Percentiles rank a stretch among this genome's conserved stretches.
Evolutionary conservation across 2,113 vertebrate genomes (phyloP).

Genomic region (Ammospiza caudacuta): DNA sequence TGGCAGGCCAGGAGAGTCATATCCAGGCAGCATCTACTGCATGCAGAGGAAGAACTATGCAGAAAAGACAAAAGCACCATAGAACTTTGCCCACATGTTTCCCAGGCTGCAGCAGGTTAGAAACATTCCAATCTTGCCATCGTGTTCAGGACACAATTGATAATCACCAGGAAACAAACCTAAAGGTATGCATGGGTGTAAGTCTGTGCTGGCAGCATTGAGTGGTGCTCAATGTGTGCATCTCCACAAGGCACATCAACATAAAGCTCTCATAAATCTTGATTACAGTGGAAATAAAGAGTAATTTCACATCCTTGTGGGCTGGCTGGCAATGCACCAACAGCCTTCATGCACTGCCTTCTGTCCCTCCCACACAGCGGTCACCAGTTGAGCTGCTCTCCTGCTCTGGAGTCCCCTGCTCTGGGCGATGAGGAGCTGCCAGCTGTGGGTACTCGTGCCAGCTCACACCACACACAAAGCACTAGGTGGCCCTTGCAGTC

Average conservation of each 20-base stretch:
- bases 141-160: background rate
- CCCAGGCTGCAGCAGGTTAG: background rate
- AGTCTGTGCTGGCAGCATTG: background rate
- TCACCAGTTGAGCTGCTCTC: background rate
- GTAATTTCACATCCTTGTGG: background rate
- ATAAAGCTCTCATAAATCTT: background rate
- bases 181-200: background rate
- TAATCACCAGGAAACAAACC: background rate
- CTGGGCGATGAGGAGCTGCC: background rate
- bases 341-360: background rate
- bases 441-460: background rate
- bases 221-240: background rate
- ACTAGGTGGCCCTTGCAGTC: background rate
- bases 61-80: background rate
- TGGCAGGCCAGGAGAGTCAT: background rate
- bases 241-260: fast-evolving
- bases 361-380: background rate
- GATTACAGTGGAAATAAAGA: background rate
- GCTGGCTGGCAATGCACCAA: background rate
- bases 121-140: background rate
- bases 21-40: background rate
- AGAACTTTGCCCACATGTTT: background rate
- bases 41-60: background rate
- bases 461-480: background rate
- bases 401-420: background rate